A percentile compares a stretch with the other conserved stretches of the same genome.
Conservation (phyloP, 2,797 vertebrate genomes). For the Tadarida brasiliensis region DNA sequence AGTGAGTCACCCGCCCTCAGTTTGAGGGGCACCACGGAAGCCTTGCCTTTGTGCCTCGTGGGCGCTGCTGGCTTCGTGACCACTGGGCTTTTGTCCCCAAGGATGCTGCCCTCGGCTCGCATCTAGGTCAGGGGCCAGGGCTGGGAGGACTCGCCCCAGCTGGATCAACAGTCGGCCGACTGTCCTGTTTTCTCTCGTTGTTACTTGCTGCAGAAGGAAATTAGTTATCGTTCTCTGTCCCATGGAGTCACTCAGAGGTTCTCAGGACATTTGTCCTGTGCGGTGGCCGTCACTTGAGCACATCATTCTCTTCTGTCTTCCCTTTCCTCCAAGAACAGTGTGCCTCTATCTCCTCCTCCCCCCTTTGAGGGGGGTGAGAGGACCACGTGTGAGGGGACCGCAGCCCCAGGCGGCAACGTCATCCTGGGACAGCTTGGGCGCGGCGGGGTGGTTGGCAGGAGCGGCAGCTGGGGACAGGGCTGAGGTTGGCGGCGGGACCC, state of each 20-base stretch:
- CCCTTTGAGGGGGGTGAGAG: background rate
- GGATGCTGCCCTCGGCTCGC: background rate
- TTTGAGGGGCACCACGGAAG: background rate
- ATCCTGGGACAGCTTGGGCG: background rate
- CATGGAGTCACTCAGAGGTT: background rate
- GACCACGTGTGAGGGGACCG: background rate
- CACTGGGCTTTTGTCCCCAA: accelerated
- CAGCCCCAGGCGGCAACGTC: accelerated
- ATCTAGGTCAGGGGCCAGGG: background rate
- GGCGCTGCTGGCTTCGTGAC: background rate
- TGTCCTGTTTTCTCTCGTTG: background rate
- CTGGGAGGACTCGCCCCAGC: background rate
- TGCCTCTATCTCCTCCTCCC: accelerated
- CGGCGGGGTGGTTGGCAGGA: accelerated
- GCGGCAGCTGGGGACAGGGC: background rate
- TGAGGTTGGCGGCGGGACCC: background rate
- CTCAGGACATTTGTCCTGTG: background rate
- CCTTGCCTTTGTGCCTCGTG: accelerated
- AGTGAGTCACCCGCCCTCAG: background rate
- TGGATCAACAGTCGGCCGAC: too few species aligned
- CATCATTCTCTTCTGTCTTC: background rate
- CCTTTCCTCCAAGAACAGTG: background rate
- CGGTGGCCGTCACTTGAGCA: background rate
- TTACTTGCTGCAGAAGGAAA: background rate
- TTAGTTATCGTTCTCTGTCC: background rate